Evolutionary conservation across 2,797 vertebrate genomes (phyloP).

Genomic region (Antrozous pallidus): DNA sequence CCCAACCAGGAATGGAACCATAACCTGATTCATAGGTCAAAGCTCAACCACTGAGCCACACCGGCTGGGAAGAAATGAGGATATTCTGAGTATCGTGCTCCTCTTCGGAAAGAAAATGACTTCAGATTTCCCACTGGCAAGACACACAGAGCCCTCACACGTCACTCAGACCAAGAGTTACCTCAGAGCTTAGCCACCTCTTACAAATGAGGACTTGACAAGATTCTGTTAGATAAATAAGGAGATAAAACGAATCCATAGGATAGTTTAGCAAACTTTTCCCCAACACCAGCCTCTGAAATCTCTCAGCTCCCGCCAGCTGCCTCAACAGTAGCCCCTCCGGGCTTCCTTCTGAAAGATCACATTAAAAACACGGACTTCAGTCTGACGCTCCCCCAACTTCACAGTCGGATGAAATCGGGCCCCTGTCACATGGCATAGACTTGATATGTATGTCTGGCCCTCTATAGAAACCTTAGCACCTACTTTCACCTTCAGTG

Average conservation of each 20-base stretch:
- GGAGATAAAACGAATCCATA: background rate
- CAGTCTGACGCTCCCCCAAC: constrained; percentile 73
- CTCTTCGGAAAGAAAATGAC: background rate
- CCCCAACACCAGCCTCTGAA: too few relatives aligned
- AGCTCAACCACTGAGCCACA: too few relatives aligned
- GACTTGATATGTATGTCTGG: background rate
- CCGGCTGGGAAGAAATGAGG: background rate
- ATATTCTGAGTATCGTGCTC: too few relatives aligned
- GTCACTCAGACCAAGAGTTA: background rate
- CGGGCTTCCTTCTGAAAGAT: background rate
- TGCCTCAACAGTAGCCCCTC: background rate
- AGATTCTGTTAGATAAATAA: background rate
- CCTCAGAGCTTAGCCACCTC: background rate
- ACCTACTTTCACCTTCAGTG: background rate
- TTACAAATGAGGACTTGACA: background rate
- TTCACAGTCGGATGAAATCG: background rate
- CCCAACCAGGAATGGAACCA: too few relatives aligned
- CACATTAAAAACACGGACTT: background rate
- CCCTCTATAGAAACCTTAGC: background rate
- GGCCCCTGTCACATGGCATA: background rate
- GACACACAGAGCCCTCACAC: background rate
- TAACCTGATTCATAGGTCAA: too few relatives aligned
- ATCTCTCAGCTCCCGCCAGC: background rate
- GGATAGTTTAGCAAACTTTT: background rate
- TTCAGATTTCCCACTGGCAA: background rate